Evolutionary conservation across 64 coral and sea anemone species (phyloP), one percentile per base, ranked within the genome.

Genomic region (Orbicella faveolata): DNA sequence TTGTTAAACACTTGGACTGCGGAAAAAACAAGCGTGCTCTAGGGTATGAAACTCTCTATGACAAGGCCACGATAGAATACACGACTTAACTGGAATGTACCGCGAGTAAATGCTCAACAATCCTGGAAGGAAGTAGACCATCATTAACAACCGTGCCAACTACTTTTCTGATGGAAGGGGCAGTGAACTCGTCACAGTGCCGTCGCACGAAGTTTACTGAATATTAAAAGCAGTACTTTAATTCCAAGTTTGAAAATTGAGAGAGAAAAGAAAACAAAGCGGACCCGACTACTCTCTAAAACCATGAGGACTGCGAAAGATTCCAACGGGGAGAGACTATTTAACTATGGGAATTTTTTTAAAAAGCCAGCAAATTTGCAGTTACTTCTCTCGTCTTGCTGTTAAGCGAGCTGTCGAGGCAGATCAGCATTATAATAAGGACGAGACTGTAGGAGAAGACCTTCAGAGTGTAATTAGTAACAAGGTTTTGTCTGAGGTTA

Each of bases 141-240:
- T 87, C 84, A 87, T 19, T 75, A 87, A 19, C 84, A 87, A 87
- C 68, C 25, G 61, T 59, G 26, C 69, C 44, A 20, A 54, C 41
- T 74, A 87, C 67, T 87, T 39, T 87, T 75, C 36, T 18, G 67
- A 87, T 87, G 69, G 68, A 14, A 33, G 73, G 84, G 68, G 84
- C 67, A 74, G 10, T 75, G 74, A 87, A 87, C 54, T 87, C 68
- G 53, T 37, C 84, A 73, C 84, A 26, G 84, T 75, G 68, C 23
- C 67, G 84, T 57, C 84, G 69, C 86, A 75, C 48, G 34, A 88
- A 88, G 30, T 88, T 88, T 76, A 88, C 13, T 75, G 73, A 88
- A 35, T 75, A 88, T 25, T 70, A 76, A 75, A 76, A 88, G 70
- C 85, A 88, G 55, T 76, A 88, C 68, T 30, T 30, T 30, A 30